Evolutionary conservation across 2,888 invertebrate species (phyloP).

Genomic region (Coleophora deauratella): DNA sequence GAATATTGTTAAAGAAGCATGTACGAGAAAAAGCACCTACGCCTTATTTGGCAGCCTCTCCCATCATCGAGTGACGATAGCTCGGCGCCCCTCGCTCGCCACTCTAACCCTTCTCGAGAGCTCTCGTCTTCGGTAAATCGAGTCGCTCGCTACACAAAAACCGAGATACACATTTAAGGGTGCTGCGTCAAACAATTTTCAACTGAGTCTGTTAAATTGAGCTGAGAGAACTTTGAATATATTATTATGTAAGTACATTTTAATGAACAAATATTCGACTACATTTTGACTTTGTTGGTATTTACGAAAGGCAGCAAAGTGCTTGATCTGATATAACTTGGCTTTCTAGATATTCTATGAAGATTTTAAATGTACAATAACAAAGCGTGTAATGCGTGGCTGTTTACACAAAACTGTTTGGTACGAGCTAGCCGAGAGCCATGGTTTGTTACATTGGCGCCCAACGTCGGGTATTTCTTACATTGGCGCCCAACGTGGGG

Average conservation of each 20-base stretch:
- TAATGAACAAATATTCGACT: too few species aligned
- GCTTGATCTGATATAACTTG: too few species aligned
- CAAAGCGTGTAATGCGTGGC: too few species aligned
- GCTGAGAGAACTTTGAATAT: not conserved
- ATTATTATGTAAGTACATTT: not conserved
- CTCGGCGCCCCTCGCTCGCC: conserved; percentile 37
- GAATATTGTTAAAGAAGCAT: conserved; percentile 3
- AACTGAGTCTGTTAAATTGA: not conserved
- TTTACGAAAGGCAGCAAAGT: too few species aligned
- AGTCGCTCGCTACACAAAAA: conserved; percentile 65
- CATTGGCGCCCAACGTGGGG: too few species aligned
- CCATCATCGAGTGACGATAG: conserved; percentile 50
- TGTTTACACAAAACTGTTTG: too few species aligned
- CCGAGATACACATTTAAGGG: conserved; percentile 48
- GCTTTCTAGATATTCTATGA: too few species aligned
- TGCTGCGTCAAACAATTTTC: not conserved
- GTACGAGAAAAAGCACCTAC: conserved; percentile 41
- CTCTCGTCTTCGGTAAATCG: conserved; percentile 61
- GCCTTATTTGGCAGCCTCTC: conserved; percentile 63
- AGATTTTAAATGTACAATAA: too few species aligned
- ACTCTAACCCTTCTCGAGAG: conserved; percentile 55
- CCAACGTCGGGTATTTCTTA: too few species aligned
- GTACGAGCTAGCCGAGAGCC: too few species aligned
- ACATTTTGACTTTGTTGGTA: too few species aligned
- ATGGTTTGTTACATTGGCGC: too few species aligned